Conservation (phyloP, 1,140 invertebrate species). For the Drosophila nigromelanica region DNA sequence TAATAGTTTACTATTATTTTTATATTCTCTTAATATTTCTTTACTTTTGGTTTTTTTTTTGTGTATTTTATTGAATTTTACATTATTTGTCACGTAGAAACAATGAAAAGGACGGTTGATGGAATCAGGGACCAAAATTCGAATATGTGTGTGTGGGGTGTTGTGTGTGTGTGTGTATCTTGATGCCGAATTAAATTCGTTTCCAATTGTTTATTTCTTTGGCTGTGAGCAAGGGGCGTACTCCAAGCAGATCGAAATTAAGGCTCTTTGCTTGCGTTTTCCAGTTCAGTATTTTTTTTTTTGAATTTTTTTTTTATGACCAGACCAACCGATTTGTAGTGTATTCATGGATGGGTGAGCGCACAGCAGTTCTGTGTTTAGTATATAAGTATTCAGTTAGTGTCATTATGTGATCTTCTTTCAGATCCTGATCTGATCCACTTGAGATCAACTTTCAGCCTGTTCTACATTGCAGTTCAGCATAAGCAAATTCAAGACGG, state of each 20-base stretch:
- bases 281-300: neutral
- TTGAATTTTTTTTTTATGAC: constrained; percentile 1
- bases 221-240: constrained; percentile 50
- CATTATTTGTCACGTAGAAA: constrained; percentile 83
- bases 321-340: constrained; percentile 10
- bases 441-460: constrained; percentile 9
- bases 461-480: constrained; percentile 24
- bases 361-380: neutral
- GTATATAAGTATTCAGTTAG: neutral
- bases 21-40: neutral
- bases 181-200: constrained; percentile 41
- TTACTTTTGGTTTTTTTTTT: constrained; percentile 1
- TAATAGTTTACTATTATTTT: constrained; percentile 29
- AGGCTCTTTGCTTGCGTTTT: constrained; percentile 23
- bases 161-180: constrained; percentile 4
- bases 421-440: constrained; percentile 2
- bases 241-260: constrained; percentile 48
- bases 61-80: constrained; percentile 16
- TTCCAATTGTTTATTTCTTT: constrained; percentile 34
- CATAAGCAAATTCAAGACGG: constrained; percentile 35
- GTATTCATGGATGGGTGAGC: neutral
- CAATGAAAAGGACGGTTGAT: constrained; percentile 78
- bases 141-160: constrained; percentile 4
- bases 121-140: constrained; percentile 65
- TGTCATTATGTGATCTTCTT: constrained; percentile 8